A percentile compares a stretch with the other conserved stretches of the same genome.
phyloP scores from a whole-genome alignment of 1,140 invertebrate genomes.

The Tetramorium alpestre region DNA sequence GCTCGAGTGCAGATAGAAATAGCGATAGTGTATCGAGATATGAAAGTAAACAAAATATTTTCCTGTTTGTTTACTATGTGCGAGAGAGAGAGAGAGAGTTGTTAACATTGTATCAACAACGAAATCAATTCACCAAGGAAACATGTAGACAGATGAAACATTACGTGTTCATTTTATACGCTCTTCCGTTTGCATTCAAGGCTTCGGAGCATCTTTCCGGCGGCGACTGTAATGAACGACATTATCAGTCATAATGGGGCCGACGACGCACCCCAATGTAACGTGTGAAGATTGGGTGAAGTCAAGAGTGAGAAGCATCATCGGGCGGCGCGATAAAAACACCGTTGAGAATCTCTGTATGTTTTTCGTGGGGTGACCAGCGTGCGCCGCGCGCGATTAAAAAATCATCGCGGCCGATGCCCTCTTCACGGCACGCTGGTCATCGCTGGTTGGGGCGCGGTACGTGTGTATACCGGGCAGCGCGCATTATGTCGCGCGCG shows the following conservation, averaged over 20 bases:
- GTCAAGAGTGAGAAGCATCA: not conserved
- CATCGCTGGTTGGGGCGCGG: constrained; percentile 69
- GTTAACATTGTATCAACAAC: not conserved
- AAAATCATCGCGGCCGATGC: constrained; percentile 74
- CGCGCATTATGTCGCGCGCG: constrained; percentile 71
- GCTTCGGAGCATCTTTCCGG: not conserved
- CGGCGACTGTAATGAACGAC: not conserved
- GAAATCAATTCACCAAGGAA: not conserved
- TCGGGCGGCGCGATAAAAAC: constrained; percentile 17
- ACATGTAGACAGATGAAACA: too few species aligned
- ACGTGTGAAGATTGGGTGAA: not conserved
- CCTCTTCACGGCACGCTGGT: constrained; percentile 73
- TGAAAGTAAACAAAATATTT: not conserved
- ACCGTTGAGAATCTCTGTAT: constrained; percentile 59
- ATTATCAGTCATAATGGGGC: not conserved
- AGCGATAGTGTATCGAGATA: not conserved
- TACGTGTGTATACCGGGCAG: constrained; percentile 33
- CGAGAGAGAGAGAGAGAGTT: not conserved
- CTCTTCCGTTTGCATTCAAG: not conserved
- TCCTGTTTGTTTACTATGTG: not conserved
- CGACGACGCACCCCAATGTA: not conserved
- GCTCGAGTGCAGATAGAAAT: not conserved
- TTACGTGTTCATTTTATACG: not conserved
- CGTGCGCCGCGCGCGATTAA: constrained; percentile 70
- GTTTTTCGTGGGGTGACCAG: constrained; percentile 65